phyloP scores from a whole-genome alignment of 2,113 vertebrate genomes.

The Helogale parvula region DNA sequence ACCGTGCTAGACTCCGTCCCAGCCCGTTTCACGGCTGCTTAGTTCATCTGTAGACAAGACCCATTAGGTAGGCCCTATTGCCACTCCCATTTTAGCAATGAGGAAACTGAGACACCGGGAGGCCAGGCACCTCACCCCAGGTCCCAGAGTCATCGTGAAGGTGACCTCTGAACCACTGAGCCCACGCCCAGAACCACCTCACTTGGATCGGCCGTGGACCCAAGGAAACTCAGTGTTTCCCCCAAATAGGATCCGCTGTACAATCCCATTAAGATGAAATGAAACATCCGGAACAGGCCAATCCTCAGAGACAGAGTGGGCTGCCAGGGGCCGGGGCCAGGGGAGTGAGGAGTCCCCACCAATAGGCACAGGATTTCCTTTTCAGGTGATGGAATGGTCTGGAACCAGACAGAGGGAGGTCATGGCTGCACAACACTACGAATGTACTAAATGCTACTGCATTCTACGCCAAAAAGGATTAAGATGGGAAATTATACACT shows the following conservation, averaged over 20 bases:
- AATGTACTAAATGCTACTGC: not conserved
- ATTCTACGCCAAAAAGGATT: too few species aligned
- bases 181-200: not conserved
- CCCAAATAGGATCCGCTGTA: not conserved
- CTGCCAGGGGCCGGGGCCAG: not conserved
- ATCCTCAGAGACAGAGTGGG: not conserved
- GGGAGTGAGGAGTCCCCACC: not conserved
- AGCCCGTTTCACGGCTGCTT: too few species aligned
- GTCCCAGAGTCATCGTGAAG: not conserved
- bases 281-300: not conserved
- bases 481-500: not conserved
- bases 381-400: not conserved
- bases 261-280: not conserved
- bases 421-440: not conserved
- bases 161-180: too few species aligned
- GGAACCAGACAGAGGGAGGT: not conserved
- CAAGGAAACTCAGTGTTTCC: too few species aligned
- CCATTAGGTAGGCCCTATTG: not conserved
- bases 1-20: not conserved
- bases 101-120: not conserved
- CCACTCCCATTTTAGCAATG: not conserved
- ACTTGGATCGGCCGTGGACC: not conserved
- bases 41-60: too few species aligned
- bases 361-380: not conserved
- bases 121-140: not conserved